Conservation (phyloP, 2,888 invertebrate genomes). For the Scaptomyza caliginosa region DNA sequence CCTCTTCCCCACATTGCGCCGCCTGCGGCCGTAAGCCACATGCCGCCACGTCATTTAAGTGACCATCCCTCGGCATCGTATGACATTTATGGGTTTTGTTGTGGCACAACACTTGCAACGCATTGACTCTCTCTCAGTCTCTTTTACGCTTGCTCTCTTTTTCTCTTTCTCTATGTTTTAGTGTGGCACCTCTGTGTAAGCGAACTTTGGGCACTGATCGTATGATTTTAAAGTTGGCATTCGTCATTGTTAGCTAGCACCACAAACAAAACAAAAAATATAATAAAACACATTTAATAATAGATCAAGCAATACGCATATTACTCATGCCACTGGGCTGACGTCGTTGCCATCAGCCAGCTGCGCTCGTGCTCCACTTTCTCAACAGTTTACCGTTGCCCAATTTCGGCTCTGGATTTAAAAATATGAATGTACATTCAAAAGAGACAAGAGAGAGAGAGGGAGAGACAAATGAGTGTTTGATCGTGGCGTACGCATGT, state of each 20-base stretch:
- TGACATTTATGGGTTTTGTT: slow-evolving; percentile 45
- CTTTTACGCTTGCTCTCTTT: background rate
- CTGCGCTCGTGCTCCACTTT: slow-evolving; percentile 60
- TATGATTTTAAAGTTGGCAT: slow-evolving; percentile 62
- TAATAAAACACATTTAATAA: slow-evolving; percentile 41
- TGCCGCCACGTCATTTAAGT: slow-evolving; percentile 51
- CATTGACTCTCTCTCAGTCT: slow-evolving; percentile 9
- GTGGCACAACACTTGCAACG: slow-evolving; percentile 40
- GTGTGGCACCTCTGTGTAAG: slow-evolving; percentile 15
- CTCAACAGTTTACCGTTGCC: slow-evolving; percentile 53
- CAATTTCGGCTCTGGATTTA: slow-evolving; percentile 34
- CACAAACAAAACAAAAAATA: slow-evolving; percentile 17
- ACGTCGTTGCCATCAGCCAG: slow-evolving; percentile 27
- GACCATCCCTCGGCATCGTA: slow-evolving; percentile 36
- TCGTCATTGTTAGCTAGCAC: slow-evolving; percentile 41
- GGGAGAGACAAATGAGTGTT: slow-evolving; percentile 11
- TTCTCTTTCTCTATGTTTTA: slow-evolving; percentile 6
- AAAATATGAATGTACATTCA: slow-evolving; percentile 35
- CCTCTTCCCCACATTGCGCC: background rate
- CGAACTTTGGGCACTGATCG: slow-evolving; percentile 61
- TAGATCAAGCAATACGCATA: slow-evolving; percentile 34
- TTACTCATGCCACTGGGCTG: slow-evolving; percentile 50
- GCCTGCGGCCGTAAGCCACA: background rate
- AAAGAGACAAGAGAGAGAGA: background rate
- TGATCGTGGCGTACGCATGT: slow-evolving; percentile 53